phyloP scores from a whole-genome alignment of 2,113 vertebrate species.

The Hassar affinis region DNA sequence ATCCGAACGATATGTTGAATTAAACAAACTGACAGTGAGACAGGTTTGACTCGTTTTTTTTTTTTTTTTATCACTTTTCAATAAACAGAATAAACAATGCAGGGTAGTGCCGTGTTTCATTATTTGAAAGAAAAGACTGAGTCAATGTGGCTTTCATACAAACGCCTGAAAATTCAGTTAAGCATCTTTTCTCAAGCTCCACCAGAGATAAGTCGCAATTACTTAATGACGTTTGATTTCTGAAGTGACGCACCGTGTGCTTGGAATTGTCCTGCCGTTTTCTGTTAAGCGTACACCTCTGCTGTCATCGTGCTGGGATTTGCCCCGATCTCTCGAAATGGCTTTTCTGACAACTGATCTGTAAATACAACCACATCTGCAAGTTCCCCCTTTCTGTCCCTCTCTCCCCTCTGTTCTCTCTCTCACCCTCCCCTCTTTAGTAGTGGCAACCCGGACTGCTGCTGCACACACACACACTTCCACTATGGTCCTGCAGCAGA shows the following conservation, averaged over 20 bases:
- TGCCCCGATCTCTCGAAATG: slow-evolving; percentile 88
- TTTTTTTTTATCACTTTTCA: slow-evolving; percentile 25
- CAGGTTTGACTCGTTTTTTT: slow-evolving; percentile 47
- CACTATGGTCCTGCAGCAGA: slow-evolving; percentile 16
- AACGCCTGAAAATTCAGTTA: not conserved
- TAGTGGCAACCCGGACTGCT: slow-evolving; percentile 52
- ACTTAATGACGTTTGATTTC: slow-evolving; percentile 11
- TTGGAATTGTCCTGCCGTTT: slow-evolving; percentile 21
- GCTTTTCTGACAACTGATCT: slow-evolving; percentile 95
- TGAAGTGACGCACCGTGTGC: not conserved
- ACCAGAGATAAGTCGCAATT: not conserved
- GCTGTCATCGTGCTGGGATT: slow-evolving; percentile 67
- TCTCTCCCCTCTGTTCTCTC: slow-evolving; percentile 53
- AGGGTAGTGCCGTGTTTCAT: not conserved
- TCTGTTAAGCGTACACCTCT: slow-evolving; percentile 56
- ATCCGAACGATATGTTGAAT: slow-evolving; percentile 63
- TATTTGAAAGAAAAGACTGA: not conserved
- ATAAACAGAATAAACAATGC: not conserved
- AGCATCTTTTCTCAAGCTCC: not conserved
- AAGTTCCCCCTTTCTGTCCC: slow-evolving; percentile 60
- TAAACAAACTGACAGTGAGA: slow-evolving; percentile 51
- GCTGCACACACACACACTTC: slow-evolving; percentile 45
- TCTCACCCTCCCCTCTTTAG: slow-evolving; percentile 34
- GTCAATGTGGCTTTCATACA: not conserved
- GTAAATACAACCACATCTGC: slow-evolving; percentile 99